phyloP scores from a whole-genome alignment of 2,797 vertebrate species.

The Phalanger gymnotis region DNA sequence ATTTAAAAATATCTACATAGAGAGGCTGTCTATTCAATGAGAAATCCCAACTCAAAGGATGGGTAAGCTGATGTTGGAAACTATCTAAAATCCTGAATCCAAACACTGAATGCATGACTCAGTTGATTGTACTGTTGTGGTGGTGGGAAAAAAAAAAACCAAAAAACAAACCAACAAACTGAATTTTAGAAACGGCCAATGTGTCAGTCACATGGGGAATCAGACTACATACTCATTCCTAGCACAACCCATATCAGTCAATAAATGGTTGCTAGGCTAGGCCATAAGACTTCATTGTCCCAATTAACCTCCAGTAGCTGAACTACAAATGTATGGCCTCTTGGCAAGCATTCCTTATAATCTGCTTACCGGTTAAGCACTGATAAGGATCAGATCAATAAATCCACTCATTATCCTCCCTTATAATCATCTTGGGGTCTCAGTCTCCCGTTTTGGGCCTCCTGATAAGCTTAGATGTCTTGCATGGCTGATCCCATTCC shows the following conservation, averaged over 20 bases:
- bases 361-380: background rate
- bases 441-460: background rate
- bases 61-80: background rate
- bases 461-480: background rate
- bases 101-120: background rate
- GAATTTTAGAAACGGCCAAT: background rate
- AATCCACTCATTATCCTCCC: background rate
- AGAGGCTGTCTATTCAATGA: background rate
- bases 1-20: background rate
- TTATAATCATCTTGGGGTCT: background rate
- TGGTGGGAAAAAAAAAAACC: background rate
- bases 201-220: background rate
- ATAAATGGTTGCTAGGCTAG: background rate
- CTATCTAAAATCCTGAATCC: background rate
- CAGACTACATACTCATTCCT: background rate
- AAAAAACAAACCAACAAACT: too few relatives aligned
- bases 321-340: background rate
- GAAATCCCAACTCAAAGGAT: background rate
- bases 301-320: background rate
- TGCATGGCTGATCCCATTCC: background rate
- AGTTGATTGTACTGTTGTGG: background rate
- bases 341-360: background rate
- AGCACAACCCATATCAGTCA: background rate
- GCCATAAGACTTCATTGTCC: background rate
- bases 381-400: background rate